Conservation (phyloP, 2,888 invertebrate species). For the Dione vanillae region DNA sequence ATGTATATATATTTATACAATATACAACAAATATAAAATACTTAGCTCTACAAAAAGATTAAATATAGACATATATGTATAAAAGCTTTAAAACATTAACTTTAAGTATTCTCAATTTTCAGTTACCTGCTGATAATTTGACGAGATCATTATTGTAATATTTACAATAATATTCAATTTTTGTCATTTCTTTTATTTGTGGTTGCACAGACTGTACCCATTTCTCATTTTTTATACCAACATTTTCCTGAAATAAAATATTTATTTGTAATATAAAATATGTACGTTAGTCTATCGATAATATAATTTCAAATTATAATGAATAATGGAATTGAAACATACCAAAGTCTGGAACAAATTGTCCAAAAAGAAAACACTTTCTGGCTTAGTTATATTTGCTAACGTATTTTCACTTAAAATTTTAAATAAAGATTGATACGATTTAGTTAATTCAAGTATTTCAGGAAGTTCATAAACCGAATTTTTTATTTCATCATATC, state of each 20-base stretch:
- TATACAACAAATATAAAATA: too few relatives aligned
- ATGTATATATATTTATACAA: too few relatives aligned
- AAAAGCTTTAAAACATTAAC: neutral
- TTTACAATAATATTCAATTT: slow-evolving; percentile 70
- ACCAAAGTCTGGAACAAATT: slow-evolving; percentile 79
- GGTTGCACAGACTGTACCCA: slow-evolving; percentile 67
- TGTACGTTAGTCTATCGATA: neutral
- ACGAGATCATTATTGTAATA: slow-evolving; percentile 66
- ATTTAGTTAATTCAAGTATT: slow-evolving; percentile 57
- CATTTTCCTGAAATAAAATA: slow-evolving; percentile 72
- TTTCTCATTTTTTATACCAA: slow-evolving; percentile 31
- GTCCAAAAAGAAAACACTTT: slow-evolving; percentile 75
- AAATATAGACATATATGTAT: neutral
- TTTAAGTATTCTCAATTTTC: neutral
- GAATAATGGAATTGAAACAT: slow-evolving; percentile 41
- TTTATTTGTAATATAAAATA: too few relatives aligned
- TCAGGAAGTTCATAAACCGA: slow-evolving; percentile 62
- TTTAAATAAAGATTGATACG: slow-evolving; percentile 61
- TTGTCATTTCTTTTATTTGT: slow-evolving; percentile 73
- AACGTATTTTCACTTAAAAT: slow-evolving; percentile 62
- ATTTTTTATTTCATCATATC: slow-evolving; percentile 62
- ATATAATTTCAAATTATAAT: neutral
- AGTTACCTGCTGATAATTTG: slow-evolving; percentile 67
- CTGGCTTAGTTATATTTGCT: slow-evolving; percentile 68
- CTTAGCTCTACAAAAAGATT: neutral